A percentile compares a stretch with the other conserved stretches of the same genome.
These are phyloP conservation scores for Strix aluco DNA, from an alignment of 2,113 vertebrate genomes.

Conservation along the genomic window DNA sequence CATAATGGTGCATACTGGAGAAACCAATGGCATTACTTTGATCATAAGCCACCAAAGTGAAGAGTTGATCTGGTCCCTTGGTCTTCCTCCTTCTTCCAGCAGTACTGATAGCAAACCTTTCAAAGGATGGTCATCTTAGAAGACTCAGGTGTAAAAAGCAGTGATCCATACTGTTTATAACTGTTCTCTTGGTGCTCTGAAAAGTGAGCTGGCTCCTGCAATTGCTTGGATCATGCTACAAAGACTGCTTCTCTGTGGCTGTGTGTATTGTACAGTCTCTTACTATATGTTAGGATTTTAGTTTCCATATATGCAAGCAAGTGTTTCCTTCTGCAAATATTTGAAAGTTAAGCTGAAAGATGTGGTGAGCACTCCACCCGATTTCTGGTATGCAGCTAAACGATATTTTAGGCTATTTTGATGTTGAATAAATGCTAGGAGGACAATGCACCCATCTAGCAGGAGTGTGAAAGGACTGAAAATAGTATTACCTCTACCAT, in stretches of 20 bases:
- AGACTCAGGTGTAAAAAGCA: not conserved
- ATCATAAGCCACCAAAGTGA: not conserved
- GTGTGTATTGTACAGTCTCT: not conserved
- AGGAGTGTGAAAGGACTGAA: not conserved
- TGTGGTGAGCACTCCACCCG: not conserved
- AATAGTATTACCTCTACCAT: not conserved
- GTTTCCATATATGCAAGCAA: not conserved
- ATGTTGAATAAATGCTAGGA: slow-evolving; percentile 4
- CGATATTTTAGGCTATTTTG: not conserved
- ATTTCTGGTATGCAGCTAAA: slow-evolving; percentile 5
- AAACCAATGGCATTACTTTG: not conserved
- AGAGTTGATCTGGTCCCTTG: not conserved
- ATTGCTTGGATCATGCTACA: not conserved
- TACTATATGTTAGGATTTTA: not conserved
- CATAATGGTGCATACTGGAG: not conserved
- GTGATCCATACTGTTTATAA: not conserved
- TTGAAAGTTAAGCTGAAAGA: slow-evolving; percentile 38
- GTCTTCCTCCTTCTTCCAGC: not conserved
- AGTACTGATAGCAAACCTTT: not conserved
- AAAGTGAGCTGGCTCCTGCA: not conserved
- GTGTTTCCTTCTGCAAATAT: slow-evolving; percentile 28
- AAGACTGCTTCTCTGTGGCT: not conserved
- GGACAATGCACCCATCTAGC: not conserved
- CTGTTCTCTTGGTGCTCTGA: not conserved
- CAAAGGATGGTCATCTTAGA: not conserved